Percentiles rank a stretch among this genome's conserved stretches.
These are phyloP conservation scores for Keiferia lycopersicella DNA, from an alignment of 2,888 invertebrate species.

Conservation along the genomic window DNA sequence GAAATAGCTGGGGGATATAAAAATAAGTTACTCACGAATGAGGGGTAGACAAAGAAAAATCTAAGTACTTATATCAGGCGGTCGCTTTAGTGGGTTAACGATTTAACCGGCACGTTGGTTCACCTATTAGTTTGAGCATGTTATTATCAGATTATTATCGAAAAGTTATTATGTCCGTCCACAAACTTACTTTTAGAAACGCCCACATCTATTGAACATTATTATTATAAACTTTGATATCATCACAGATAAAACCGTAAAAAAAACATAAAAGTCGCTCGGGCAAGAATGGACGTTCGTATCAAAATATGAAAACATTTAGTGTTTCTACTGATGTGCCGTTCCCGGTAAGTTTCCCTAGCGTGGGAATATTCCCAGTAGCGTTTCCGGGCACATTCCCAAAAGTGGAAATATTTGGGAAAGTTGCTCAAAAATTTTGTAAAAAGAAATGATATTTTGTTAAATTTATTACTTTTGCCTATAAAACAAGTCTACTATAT, in stretches of 20 bases:
- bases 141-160: slow-evolving; percentile 68
- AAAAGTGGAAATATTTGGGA: too few relatives aligned
- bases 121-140: slow-evolving; percentile 49
- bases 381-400: too few relatives aligned
- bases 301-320: neutral
- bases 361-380: too few relatives aligned
- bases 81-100: slow-evolving; percentile 7
- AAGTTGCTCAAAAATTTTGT: too few relatives aligned
- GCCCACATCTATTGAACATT: slow-evolving; percentile 56
- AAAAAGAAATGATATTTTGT: too few relatives aligned
- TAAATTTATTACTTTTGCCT: too few relatives aligned
- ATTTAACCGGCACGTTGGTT: slow-evolving; percentile 24
- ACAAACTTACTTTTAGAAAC: slow-evolving; percentile 63
- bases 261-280: neutral
- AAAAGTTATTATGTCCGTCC: slow-evolving; percentile 63
- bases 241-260: slow-evolving; percentile 31
- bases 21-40: slow-evolving; percentile 23
- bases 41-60: neutral
- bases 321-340: too few relatives aligned
- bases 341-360: too few relatives aligned
- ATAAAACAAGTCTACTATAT: too few relatives aligned
- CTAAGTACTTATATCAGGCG: neutral
- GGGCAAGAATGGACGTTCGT: neutral
- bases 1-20: slow-evolving; percentile 20
- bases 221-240: slow-evolving; percentile 37